Conservation (phyloP, 2,888 invertebrate species). For the Lucinisca nassula region DNA sequence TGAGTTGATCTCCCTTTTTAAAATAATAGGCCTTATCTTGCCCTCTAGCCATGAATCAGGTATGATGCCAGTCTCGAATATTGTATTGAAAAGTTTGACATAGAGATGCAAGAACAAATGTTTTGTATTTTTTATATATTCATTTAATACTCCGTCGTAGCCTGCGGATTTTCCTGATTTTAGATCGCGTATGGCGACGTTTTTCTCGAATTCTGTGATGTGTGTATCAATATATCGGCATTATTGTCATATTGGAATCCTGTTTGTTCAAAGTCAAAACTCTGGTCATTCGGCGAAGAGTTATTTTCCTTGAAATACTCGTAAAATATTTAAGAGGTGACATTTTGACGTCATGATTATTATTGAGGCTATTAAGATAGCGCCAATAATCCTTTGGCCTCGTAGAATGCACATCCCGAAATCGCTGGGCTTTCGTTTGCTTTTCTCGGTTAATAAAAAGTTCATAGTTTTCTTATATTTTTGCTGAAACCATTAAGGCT, state of each 20-base stretch:
- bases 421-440: neutral
- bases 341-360: neutral
- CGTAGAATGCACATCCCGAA: neutral
- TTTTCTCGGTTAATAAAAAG: neutral
- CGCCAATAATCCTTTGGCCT: neutral
- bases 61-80: constrained; percentile 6
- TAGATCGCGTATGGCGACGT: neutral
- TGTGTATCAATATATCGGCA: neutral
- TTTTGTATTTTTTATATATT: neutral
- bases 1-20: neutral
- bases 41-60: constrained; percentile 18
- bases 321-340: neutral
- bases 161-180: neutral
- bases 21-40: constrained; percentile 32
- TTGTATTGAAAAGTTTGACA: neutral
- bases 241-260: neutral
- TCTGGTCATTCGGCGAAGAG: neutral
- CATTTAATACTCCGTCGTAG: neutral
- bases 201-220: neutral
- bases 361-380: neutral
- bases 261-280: neutral
- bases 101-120: neutral
- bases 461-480: neutral
- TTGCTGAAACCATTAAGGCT: neutral
- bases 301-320: neutral